Conservation (phyloP, 1,140 invertebrate species). For the Pseudobourletiella spinata region DNA sequence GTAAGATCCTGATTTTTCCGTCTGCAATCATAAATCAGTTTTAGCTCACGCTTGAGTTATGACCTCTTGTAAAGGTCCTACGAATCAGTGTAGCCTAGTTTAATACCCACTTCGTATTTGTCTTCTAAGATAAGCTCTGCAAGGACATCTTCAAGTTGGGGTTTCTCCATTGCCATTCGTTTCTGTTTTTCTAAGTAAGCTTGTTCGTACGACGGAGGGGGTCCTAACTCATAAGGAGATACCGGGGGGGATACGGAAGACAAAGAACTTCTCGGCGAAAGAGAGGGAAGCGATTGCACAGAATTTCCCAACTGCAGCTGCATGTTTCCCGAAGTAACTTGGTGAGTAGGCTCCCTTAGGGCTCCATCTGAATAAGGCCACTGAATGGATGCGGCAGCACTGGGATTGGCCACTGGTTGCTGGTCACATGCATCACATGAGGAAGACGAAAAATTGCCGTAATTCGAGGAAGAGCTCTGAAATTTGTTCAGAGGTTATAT, state of each 20-base stretch:
- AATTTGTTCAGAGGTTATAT: no score
- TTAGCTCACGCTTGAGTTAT: no score
- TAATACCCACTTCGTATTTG: constrained; percentile 19
- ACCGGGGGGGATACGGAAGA: constrained; percentile 78
- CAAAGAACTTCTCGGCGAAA: constrained; percentile 73
- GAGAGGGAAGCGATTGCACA: constrained; percentile 50
- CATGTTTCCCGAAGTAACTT: constrained; percentile 1
- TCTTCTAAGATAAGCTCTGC: constrained; percentile 40
- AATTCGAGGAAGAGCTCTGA: constrained; percentile 5
- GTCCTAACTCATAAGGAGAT: constrained; percentile 55
- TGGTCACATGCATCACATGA: constrained; percentile 20
- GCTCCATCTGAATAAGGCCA: no score
- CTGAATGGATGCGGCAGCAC: no score
- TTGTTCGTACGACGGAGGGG: constrained; percentile 56
- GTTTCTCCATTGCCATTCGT: constrained; percentile 41
- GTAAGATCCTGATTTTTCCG: constrained; percentile 31
- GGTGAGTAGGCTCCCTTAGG: neutral
- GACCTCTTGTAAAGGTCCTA: no score
- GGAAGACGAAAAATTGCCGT: constrained; percentile 6
- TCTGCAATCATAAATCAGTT: constrained; percentile 5
- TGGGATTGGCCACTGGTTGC: no score
- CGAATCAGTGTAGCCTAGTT: no score
- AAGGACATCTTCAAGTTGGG: constrained; percentile 45
- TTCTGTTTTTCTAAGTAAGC: constrained; percentile 44
- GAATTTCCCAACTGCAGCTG: constrained; percentile 12